These are phyloP conservation scores for Nylanderia fulva DNA, from an alignment of 1,140 invertebrate species.

Conservation along the genomic window DNA sequence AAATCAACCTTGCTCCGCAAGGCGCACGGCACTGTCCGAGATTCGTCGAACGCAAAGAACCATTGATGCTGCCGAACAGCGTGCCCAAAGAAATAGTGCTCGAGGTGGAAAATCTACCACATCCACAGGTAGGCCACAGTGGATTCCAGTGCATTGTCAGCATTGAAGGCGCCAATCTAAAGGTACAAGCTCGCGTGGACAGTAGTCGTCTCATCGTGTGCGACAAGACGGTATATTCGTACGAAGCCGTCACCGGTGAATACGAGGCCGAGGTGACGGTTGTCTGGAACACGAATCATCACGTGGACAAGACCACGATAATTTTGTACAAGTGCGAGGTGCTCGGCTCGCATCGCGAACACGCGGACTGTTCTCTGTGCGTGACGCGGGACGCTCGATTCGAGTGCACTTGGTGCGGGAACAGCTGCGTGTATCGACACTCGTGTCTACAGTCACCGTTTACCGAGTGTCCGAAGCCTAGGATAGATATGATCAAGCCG, in stretches of 20 bases:
- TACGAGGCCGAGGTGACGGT: conserved; percentile 95
- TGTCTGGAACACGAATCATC: conserved; percentile 97
- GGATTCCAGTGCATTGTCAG: conserved; percentile 96
- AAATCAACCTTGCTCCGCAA: conserved; percentile 90
- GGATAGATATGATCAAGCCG: conserved; percentile 98
- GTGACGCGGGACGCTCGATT: conserved; percentile 95
- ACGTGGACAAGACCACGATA: conserved; percentile 95
- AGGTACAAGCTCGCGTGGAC: conserved; percentile 94
- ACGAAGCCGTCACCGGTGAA: conserved; percentile 94
- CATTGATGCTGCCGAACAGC: conserved; percentile 94
- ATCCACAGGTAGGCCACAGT: conserved; percentile 93
- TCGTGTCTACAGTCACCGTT: conserved; percentile 91
- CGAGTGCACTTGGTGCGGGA: conserved; percentile 96
- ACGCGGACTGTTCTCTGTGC: conserved; percentile 97
- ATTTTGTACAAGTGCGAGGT: conserved; percentile 98
- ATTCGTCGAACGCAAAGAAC: conserved; percentile 88
- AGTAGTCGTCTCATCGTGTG: conserved; percentile 94
- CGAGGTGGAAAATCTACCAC: conserved; percentile 95
- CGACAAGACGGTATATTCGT: conserved; percentile 96
- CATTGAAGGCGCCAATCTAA: conserved; percentile 95
- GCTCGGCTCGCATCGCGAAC: conserved; percentile 95
- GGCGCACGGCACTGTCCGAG: conserved; percentile 93
- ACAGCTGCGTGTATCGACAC: conserved; percentile 94
- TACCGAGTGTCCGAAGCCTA: conserved; percentile 95
- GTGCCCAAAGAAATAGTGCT: conserved; percentile 95